These are phyloP conservation scores for Sebastolobus alascanus DNA, from an alignment of 2,797 vertebrate genomes.

Conservation along the genomic window DNA sequence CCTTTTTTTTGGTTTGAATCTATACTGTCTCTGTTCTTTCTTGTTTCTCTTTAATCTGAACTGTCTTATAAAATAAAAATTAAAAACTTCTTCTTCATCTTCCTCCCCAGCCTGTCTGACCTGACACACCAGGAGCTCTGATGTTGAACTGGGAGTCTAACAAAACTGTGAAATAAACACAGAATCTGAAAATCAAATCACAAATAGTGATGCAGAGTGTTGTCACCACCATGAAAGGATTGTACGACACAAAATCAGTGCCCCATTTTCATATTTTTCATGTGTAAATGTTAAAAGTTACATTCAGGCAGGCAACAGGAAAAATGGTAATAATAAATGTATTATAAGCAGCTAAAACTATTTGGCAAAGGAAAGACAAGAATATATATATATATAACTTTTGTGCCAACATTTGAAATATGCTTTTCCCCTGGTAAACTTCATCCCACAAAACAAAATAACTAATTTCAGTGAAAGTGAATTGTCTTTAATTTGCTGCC, in stretches of 20 bases:
- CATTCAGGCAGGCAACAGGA: not conserved
- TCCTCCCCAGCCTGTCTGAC: not conserved
- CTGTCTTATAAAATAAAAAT: not conserved
- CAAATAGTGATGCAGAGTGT: not conserved
- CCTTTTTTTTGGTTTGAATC: not conserved
- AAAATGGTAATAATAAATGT: not conserved
- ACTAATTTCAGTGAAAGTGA: not conserved
- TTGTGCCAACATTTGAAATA: not conserved
- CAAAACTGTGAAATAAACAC: slow-evolving; percentile 44
- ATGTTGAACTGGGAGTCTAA: not conserved
- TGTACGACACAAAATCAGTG: not conserved
- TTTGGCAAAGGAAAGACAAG: not conserved
- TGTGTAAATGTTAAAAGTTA: slow-evolving; percentile 3
- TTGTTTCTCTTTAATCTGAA: not conserved
- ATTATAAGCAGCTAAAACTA: not conserved
- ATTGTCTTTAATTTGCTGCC: not conserved
- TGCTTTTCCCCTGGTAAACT: not conserved
- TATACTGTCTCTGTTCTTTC: not conserved
- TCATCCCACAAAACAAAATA: slow-evolving; percentile 5
- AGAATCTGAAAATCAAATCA: slow-evolving; percentile 40
- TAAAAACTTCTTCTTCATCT: not conserved
- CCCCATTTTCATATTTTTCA: not conserved
- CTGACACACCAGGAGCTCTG: not conserved
- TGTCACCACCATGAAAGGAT: not conserved
- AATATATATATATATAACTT: not conserved